Evolutionary conservation across 1,140 invertebrate species (phyloP), one percentile per base, ranked within the genome.

Genomic region (Drosophila melanica): DNA sequence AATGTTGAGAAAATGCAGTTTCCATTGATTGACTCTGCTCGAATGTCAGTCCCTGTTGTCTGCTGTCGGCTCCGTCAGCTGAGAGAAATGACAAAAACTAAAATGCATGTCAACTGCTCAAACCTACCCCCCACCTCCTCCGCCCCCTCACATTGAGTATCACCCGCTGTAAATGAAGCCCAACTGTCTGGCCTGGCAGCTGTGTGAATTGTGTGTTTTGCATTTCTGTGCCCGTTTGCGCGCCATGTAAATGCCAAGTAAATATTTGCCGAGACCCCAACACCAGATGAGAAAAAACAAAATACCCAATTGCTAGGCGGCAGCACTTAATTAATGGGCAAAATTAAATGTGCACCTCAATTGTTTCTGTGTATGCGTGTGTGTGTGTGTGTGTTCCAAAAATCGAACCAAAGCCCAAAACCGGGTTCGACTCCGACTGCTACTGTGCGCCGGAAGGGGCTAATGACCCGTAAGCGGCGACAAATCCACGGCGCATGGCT

Each of bases 251-350:
- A 82, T 82, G 71, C 59, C 58, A 72, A 72, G 67, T 76, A 79
- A 84, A 84, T 79, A 79, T 84, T 76, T 84, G 53, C 51, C 67
- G 63, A 76, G 64, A 41, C 47, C 44, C 27, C 27, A 55, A 44
- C 14, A 23, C 16, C 16, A 39, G 12, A 8, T 35, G 33, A 35
- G 9, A 35, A 35, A 35, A 35, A 9, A n/a, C n/a, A n/a, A 35
- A 27, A 18, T 18, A 18, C 10, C 35, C 37, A 30, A 65, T 16
- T 20, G 39, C 18, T 30, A 10, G 9, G 14, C 35, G 59, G 44
- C 68, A 18, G 42, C 68, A 14, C 42, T 65, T 73, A 85, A 84
- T 84, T 84, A 84, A 77, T 67, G 68, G 68, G 68, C 73, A 72
- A 62, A 65, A 70, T 64, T 71, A 7, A 45, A 67, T 60, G 73